Base-by-base conservation (phyloP, 2,113 vertebrate genomes). In the Bos javanicus region DNA sequence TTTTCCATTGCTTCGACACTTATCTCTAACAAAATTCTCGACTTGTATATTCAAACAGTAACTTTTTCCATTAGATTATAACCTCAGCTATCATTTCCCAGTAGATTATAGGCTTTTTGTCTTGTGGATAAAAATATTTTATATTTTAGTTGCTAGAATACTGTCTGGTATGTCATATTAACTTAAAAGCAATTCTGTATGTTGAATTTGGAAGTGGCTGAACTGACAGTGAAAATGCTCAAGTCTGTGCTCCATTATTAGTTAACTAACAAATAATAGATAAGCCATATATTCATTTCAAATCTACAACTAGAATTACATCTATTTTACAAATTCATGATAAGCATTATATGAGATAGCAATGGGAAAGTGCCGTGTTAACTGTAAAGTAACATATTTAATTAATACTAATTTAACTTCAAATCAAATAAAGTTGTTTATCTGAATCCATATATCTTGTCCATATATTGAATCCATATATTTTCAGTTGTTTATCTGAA, bases 181-280 rank as follows among this genome's bases (percentile, higher is more conserved):
- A 23, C 4, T 94, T 95, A 86, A 48, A 87, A 92, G 21, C 25
- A 33, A 14, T 60, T 64, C 13, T 67, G 19, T 36, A 15, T n/a
- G 30, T 50, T 62, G 16, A 95, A n/a, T 85, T 81, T 78, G 17
- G 7, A 94, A 95, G 48, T 50, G 30, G 82, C 21, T 59, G 6
- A 95, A 59, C n/a, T 88, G 13, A 43, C 30, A 83, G 6, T 82
- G 43, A 62, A 93, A 96, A 74, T 89, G 10, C 3, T 74, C n/a
- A 85, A 50, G 25, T 4, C 23, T 60, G 86, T 43, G 21, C 7
- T 50, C 14, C 6, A 67, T 6, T 85, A 52, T 0, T 46, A 87
- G 30, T 84, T 95, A 56, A 7, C 54, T 84, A 48, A 87, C 90
- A 92, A 56, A 84, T 14, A 84, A 3, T 26, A 83, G 6, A 57